phyloP scores from a whole-genome alignment of 2,797 vertebrate genomes.

The Rhinella marina region DNA sequence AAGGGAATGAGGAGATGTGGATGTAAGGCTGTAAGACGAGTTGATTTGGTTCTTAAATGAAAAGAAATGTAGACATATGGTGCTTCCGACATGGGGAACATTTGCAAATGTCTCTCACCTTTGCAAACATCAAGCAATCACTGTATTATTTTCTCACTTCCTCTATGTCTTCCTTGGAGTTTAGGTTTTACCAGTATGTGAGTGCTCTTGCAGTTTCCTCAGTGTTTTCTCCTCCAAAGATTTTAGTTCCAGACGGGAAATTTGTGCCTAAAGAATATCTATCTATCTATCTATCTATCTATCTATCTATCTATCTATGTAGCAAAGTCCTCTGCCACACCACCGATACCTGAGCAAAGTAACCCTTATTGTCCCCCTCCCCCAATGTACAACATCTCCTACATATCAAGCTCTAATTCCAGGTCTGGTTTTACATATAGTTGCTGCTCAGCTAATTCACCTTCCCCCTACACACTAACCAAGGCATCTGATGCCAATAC shows the following conservation, averaged over 20 bases:
- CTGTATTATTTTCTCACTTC: background rate
- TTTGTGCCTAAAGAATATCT: no score
- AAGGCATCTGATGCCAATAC: no score
- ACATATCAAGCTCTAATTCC: no score
- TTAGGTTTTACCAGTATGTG: background rate
- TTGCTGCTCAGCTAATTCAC: no score
- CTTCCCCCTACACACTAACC: no score
- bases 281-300: no score
- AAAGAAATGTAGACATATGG: background rate
- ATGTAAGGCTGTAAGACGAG: background rate
- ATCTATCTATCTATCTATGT: no score
- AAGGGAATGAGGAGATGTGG: background rate
- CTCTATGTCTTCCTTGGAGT: background rate
- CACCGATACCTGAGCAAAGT: no score
- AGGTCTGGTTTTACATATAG: no score
- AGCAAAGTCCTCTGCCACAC: no score
- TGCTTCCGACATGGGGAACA: background rate
- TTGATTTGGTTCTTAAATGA: background rate
- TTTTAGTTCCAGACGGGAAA: background rate
- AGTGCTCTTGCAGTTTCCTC: background rate
- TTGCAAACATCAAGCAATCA: background rate
- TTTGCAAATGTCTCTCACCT: slow-evolving; percentile 19
- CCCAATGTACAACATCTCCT: no score
- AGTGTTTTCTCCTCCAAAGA: background rate
- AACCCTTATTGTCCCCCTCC: no score